Evolutionary conservation across 1,140 invertebrate genomes (phyloP).

Genomic region (Platyscapa corneri): DNA sequence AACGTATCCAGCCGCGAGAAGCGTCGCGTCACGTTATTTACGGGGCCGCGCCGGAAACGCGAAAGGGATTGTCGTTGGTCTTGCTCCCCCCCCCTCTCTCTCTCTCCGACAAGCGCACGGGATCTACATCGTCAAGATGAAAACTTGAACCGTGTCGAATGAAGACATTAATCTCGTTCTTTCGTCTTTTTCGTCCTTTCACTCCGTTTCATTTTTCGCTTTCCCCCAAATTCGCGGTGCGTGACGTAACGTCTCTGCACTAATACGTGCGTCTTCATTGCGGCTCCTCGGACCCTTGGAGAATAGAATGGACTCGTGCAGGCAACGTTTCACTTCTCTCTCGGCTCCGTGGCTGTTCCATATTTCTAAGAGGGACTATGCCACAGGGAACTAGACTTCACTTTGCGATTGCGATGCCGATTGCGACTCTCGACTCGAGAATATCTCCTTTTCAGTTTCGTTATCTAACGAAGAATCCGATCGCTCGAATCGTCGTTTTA

Average conservation of each 20-base stretch:
- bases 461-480: no score
- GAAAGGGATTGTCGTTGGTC: neutral
- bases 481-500: no score
- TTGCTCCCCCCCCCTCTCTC: neutral
- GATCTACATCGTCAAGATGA: slow-evolving; percentile 25
- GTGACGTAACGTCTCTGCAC: neutral
- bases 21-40: slow-evolving; percentile 52
- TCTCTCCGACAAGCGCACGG: neutral
- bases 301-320: neutral
- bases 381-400: neutral
- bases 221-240: neutral
- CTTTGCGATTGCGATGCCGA: neutral
- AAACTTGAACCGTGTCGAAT: slow-evolving; percentile 47
- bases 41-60: slow-evolving; percentile 32
- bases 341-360: neutral
- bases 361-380: neutral
- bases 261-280: neutral
- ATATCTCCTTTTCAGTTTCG: no score
- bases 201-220: neutral
- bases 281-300: neutral
- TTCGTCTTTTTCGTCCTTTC: slow-evolving; percentile 1
- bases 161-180: slow-evolving; percentile 45
- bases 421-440: neutral
- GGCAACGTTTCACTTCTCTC: neutral
- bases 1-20: slow-evolving; percentile 41